These are phyloP conservation scores for Geopemphigus sp. DNA, from an alignment of 1,140 invertebrate genomes.

Conservation along the genomic window DNA sequence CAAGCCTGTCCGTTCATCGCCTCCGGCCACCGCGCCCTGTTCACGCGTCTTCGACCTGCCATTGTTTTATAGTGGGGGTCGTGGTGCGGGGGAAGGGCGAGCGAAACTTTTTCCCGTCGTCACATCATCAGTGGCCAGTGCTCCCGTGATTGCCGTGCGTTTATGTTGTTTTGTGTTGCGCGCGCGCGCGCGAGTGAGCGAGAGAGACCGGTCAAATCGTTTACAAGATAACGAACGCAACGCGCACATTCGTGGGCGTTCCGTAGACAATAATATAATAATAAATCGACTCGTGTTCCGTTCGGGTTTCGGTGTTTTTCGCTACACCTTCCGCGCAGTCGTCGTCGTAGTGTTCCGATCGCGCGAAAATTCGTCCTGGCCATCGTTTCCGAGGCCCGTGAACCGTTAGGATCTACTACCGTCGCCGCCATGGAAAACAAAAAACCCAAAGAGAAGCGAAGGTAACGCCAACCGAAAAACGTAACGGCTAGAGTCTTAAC, in stretches of 20 bases:
- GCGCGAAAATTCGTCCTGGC: background rate
- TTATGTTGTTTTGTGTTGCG: background rate
- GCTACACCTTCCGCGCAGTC: background rate
- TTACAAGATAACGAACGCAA: background rate
- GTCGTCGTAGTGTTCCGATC: background rate
- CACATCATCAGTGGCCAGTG: background rate
- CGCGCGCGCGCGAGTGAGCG: background rate
- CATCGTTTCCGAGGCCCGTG: background rate
- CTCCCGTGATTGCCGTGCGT: constrained; percentile 1
- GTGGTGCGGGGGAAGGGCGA: background rate
- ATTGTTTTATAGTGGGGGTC: no score
- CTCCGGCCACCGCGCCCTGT: background rate
- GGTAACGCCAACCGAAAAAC: no score
- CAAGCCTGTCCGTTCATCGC: background rate
- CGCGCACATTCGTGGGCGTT: background rate
- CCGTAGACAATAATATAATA: no score
- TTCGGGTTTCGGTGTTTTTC: background rate
- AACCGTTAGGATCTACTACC: background rate
- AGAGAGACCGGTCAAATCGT: background rate
- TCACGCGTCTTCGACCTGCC: no score
- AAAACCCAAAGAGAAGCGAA: constrained; percentile 13
- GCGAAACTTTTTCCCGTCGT: background rate
- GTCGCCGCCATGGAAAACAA: constrained; percentile 6
- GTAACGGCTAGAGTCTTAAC: no score
- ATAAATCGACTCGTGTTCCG: background rate